Evolutionary conservation across 2,797 vertebrate species (phyloP).

Genomic region (Propithecus perrieri): DNA sequence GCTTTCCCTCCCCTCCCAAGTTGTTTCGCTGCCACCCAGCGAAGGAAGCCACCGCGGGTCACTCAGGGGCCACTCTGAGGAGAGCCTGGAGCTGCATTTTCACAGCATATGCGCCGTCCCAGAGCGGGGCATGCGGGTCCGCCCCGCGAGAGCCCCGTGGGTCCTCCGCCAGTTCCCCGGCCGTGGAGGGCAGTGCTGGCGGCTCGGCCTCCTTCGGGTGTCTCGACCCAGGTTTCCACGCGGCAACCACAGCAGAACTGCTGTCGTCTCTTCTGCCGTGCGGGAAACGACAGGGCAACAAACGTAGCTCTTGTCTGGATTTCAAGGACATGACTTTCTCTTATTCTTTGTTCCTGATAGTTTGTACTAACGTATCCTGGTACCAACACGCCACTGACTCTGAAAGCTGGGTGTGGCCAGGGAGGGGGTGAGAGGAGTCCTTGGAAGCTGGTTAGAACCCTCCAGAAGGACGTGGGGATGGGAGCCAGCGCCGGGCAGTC

Average conservation of each 20-base stretch:
- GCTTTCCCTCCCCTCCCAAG: neutral
- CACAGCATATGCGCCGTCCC: neutral
- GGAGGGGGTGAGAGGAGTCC: neutral
- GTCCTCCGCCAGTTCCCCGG: neutral
- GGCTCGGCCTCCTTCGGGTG: neutral
- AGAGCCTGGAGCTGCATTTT: neutral
- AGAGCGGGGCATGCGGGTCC: neutral
- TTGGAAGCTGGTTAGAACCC: neutral
- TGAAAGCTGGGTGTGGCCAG: neutral
- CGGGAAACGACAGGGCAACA: neutral
- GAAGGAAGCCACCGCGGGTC: neutral
- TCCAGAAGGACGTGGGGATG: neutral
- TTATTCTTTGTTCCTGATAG: neutral
- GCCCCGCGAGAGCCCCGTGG: neutral
- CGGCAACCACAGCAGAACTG: neutral
- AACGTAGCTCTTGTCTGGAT: neutral
- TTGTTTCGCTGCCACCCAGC: neutral
- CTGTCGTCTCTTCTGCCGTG: neutral
- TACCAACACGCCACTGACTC: neutral
- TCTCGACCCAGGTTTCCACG: neutral
- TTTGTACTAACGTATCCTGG: neutral
- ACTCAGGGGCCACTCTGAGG: constrained; percentile 18
- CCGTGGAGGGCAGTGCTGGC: neutral
- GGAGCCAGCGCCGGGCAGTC: neutral
- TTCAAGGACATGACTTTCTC: neutral